Evolutionary conservation across 2,797 vertebrate species (phyloP).

Genomic region (Zalophus californianus): DNA sequence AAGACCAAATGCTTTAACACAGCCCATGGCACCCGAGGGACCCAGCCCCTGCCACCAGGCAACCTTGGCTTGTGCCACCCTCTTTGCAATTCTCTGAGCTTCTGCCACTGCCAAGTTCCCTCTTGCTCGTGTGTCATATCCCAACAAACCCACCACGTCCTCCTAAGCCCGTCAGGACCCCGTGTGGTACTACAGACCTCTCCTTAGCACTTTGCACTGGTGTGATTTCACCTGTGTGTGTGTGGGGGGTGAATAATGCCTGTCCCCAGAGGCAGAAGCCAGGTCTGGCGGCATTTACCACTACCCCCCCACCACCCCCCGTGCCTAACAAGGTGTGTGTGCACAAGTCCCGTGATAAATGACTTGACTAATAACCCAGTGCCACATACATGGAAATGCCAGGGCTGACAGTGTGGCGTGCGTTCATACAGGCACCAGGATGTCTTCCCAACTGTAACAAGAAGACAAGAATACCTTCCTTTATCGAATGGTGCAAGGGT

Average conservation of each 20-base stretch:
- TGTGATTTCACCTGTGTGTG: rapidly evolving
- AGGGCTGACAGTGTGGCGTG: not conserved
- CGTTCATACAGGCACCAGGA: not conserved
- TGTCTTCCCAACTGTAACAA: not conserved
- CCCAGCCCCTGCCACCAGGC: not conserved
- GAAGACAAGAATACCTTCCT: not conserved
- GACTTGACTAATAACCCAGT: not conserved
- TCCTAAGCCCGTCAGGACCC: not conserved
- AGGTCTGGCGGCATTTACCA: not conserved
- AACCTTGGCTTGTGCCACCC: too few species aligned
- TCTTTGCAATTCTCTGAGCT: not conserved
- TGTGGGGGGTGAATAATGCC: not conserved
- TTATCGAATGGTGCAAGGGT: not conserved
- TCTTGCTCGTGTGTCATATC: not conserved
- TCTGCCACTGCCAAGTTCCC: not conserved
- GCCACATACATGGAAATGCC: not conserved
- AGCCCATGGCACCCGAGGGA: rapidly evolving
- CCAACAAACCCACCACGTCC: not conserved
- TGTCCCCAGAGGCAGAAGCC: not conserved
- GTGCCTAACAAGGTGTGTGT: rapidly evolving
- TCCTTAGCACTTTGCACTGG: not conserved
- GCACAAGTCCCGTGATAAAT: not conserved
- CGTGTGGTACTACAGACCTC: not conserved
- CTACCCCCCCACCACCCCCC: not conserved
- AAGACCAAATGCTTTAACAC: not conserved